Evolutionary conservation across 2,888 invertebrate genomes (phyloP), one percentile per base, ranked within the genome.

Genomic region (Rugalucina vietnamica): DNA sequence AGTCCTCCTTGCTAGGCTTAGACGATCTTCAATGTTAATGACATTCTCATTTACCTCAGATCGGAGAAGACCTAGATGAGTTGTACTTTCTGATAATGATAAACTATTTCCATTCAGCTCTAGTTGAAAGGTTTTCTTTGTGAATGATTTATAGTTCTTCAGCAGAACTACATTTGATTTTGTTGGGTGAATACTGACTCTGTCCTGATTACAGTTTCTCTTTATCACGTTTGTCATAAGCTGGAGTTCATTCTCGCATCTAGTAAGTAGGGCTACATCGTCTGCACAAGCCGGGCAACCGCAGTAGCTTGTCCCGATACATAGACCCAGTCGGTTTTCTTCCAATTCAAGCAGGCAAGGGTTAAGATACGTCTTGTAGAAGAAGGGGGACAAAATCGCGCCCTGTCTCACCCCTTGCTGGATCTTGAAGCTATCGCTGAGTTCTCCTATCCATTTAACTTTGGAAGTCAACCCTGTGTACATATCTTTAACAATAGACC

Each of bases 381-480:
- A 43, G 34, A 79, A 79, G 0, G 74, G 74, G 0, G 80, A 60
- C 21, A 29, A 79, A 39, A 74, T 74, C 18, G 57, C 54, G 5
- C 79, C 79, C 39, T 79, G 73, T 1, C 79, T 4, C 2, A 60
- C 60, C 5, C 79, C 79, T 39, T 79, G 43, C 36, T 73, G n/a
- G 10, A 79, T 79, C 27, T 10, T 32, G 18, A 79, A 72, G 29
- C 27, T 27, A 8, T 60, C 29, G 29, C 60, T 27, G 2, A 60
- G 18, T 4, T 60, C 29, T 27, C 29, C 60, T 5, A 60, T 60
- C 60, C 24, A 60, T 60, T 60, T 60, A 8, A 60, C 60, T 18
- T 29, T 60, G 8, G 60, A 60, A 8, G 60, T 27, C 5, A 60
- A 18, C 4, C 60, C 29, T 27, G 60, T 29, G 21, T 60, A 60